Base-by-base conservation (phyloP, 2,888 invertebrate species). In the Caenorhabditis drosophilae region DNA sequence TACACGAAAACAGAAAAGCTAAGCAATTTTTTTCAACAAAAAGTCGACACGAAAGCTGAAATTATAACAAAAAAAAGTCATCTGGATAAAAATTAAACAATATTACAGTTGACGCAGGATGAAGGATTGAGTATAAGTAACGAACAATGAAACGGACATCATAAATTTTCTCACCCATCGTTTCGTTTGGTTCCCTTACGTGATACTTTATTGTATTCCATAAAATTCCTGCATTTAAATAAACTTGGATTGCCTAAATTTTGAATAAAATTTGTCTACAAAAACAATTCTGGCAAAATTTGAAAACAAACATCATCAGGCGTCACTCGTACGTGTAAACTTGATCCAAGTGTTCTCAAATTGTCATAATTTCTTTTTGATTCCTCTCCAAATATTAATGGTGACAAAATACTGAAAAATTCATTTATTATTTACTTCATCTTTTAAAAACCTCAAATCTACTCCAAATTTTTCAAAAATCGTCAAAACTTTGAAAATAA, bases 11-110 rank as follows among this genome's bases (percentile, higher is more conserved):
- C 12, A 70, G 67, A 16, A 79, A 57, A 2, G 77, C 62, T 0
- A 79, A 60, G 18, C 73, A 73, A 48, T 79, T 77, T 26, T 54
- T 57, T 7, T 66, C 55, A 22, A 78, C 68, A 58, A 79, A 73
- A 4, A 70, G 53, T 26, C 63, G 62, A 9, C 73, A 76, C 1
- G 61, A 45, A 6, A 78, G 38, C 78, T 78, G n/a, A n/a, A n/a
- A n/a, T n/a, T n/a, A n/a, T n/a, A n/a, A 50, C 31, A 60, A 61
- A 38, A 15, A 42, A 22, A 16, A 1, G 6, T 16, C 2, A 27
- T 45, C 27, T 36, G 12, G 12, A 11, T 22, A 2, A 42, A 23
- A 22, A 27, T 6, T 27, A 12, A 45, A 45, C 18, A 25, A 25
- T 16, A 16, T 1, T 38, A 78, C 75, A 62, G 75, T 63, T 11